Conservation (phyloP, 2,113 vertebrate genomes). For the Narcine bancroftii region DNA sequence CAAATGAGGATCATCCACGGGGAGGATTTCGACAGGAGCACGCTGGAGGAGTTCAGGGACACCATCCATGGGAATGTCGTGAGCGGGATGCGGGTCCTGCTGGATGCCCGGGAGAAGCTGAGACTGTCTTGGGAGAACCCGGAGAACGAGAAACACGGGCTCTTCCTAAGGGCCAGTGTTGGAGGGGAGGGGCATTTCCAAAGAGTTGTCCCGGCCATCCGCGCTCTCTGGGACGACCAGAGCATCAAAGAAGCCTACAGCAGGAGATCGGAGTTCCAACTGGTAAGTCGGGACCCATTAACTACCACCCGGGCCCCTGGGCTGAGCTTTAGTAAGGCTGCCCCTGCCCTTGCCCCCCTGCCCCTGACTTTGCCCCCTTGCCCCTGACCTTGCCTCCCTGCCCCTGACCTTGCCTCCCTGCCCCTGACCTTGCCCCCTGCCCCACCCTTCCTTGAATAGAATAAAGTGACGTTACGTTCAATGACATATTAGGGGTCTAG, state of each 20-base stretch:
- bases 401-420: too few relatives aligned
- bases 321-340: too few relatives aligned
- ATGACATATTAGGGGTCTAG: too few relatives aligned
- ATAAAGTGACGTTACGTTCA: too few relatives aligned
- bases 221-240: not conserved
- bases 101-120: constrained; percentile 12
- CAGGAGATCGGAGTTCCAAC: not conserved
- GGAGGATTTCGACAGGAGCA: constrained; percentile 82
- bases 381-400: too few relatives aligned
- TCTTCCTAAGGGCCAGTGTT: not conserved
- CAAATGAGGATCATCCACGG: constrained; percentile 94
- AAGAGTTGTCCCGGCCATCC: not conserved
- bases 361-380: too few relatives aligned
- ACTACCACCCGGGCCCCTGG: too few relatives aligned
- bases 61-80: constrained; percentile 86
- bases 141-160: not conserved
- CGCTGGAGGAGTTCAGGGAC: constrained; percentile 81
- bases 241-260: not conserved
- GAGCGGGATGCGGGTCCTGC: constrained; percentile 52
- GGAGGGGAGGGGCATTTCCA: not conserved
- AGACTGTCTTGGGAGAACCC: not conserved
- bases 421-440: too few relatives aligned
- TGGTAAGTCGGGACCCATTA: not conserved
- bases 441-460: too few relatives aligned
- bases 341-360: too few relatives aligned